Base-by-base conservation (phyloP, 2,888 invertebrate species). In the Drosophila nr. medialis region DNA sequence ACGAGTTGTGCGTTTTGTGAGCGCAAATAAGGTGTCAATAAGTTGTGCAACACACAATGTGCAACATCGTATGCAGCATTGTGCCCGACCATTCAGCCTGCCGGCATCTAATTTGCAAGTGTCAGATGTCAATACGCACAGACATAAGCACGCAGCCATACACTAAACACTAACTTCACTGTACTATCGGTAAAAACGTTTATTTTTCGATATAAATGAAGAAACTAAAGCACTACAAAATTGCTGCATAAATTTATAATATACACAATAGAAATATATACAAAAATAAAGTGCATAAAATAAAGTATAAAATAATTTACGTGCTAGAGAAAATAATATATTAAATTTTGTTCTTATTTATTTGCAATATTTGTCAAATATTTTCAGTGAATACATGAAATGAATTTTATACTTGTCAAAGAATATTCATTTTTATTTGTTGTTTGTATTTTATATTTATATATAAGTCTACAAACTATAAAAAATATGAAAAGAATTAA, bases 11-110 rank as follows among this genome's bases (percentile, higher is more conserved):
- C 84, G 70, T 72, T 75, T 83, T 74, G 75, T 66, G 67, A 56
- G 53, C 70, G 73, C 72, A 87, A 86, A 87, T 86, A 86, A 86
- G 85, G 87, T 86, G 85, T 87, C 85, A 86, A 85, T 86, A 86
- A 87, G 86, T 87, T 87, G 72, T 77, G 75, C 67, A 54, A 38
- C 48, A 54, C 64, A 53, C 64, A 64, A 55, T 49, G 4, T 67
- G 64, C 48, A 55, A 67, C 65, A 67, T 50, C 50, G 65, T 72
- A 73, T 70, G 62, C 75, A 62, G 62, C 64, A 63, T 74, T 70
- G 59, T 65, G 42, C 27, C 65, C 67, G 7, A 42, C 49, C 67
- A 68, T 70, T 73, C 77, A 27, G 75, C 80, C 76, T 76, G 77
- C 71, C 48, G 75, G 81, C 83, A 72, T 81, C 82, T 88, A 88